Percentiles rank a stretch among this genome's conserved stretches.
Conservation (phyloP, 2,888 invertebrate species). For the Sepioteuthis lessoniana region DNA sequence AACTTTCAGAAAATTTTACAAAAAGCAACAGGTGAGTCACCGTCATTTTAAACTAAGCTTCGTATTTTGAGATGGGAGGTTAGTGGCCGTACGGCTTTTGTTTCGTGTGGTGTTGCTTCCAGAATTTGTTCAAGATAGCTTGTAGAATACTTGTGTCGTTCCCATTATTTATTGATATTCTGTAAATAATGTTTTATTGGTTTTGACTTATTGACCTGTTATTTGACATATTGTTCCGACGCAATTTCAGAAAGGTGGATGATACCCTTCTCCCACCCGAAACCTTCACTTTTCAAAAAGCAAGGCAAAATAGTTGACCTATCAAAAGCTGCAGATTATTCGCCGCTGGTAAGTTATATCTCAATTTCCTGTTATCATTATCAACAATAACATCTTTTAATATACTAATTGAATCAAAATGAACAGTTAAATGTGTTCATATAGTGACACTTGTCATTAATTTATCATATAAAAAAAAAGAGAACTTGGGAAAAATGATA, state of each 20-base stretch:
- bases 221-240: neutral
- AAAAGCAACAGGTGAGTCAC: neutral
- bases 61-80: no score
- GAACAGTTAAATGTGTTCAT: neutral
- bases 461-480: no score
- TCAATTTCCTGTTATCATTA: neutral
- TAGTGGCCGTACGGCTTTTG: no score
- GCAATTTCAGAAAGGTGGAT: neutral
- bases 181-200: neutral
- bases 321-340: neutral
- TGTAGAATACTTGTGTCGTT: no score
- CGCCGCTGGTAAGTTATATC: neutral
- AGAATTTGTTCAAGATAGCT: no score
- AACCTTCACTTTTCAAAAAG: neutral
- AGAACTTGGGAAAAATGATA: no score
- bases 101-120: no score
- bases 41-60: neutral
- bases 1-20: neutral
- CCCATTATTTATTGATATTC: neutral
- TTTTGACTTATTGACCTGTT: neutral
- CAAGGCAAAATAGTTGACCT: neutral
- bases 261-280: neutral
- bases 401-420: neutral
- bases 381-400: neutral
- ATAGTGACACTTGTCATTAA: no score